Evolutionary conservation across 2,888 invertebrate genomes (phyloP), one percentile per base, ranked within the genome.

Genomic region (Chrysomela aeneicollis): DNA sequence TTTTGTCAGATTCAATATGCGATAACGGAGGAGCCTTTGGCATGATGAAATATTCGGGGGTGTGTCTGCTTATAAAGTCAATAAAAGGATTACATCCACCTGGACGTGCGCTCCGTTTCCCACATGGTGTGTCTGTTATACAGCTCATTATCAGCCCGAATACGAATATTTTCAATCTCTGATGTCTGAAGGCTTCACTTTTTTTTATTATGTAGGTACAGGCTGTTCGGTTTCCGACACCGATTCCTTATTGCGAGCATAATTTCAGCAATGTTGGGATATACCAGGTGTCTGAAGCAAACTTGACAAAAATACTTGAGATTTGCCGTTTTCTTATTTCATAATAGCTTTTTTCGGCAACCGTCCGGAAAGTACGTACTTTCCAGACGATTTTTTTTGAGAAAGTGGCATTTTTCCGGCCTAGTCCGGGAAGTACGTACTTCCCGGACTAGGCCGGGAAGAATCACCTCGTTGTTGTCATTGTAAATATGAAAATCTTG

Each of bases 91-190:
- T 65, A 61, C 54, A 59, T 63, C 59, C 63, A 66, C 58, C 66
- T 63, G 66, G 58, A 49, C 68, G 62, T 62, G 62, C 65, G 68
- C 58, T 70, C 61, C 72, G 72, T 68, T 61, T 71, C 60, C 72
- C 72, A 72, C 71, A 72, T 72, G 72, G 70, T 71, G 69, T 59
- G 63, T 67, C 64, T 66, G 72, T 71, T 66, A 65, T 65, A 61
- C 50, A 59, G 59, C 59, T 61, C 65, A 65, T 65, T 61, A 65
- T 61, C 54, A 47, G 47, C 54, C 65, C 65, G 53, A 53, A 65
- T 57, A 59, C 61, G 61, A 60, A 59, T 61, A 58, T 26, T 58
- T 19, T 10, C 46, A 61, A 47, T 37, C 49, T 46, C 53, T 65
- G 42, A 19, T 18, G 19, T 18, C 19, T 35, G 35, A 22, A 55